These are phyloP conservation scores for Drosophila ironensis DNA, from an alignment of 1,140 invertebrate genomes.

Conservation along the genomic window DNA sequence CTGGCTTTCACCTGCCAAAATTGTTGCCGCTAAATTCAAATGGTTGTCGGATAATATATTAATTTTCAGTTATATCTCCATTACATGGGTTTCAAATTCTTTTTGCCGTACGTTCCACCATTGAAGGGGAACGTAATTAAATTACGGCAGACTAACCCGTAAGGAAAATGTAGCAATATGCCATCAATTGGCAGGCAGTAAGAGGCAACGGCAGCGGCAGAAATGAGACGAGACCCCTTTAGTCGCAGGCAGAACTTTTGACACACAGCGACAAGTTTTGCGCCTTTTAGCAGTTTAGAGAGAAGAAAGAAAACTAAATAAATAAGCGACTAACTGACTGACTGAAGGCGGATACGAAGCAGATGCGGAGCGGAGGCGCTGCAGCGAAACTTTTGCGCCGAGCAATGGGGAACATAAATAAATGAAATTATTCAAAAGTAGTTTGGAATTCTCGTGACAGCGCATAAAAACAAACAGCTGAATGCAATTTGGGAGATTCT, in stretches of 20 bases:
- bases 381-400: conserved; percentile 51
- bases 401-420: conserved; percentile 66
- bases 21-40: background rate
- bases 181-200: conserved; percentile 38
- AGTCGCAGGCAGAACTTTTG: conserved; percentile 48
- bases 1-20: conserved; percentile 14
- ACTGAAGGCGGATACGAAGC: conserved; percentile 28
- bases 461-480: conserved; percentile 71
- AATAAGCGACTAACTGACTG: conserved; percentile 69
- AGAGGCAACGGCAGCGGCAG: too few species aligned
- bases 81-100: too few species aligned
- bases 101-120: too few species aligned
- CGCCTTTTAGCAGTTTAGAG: conserved; percentile 51
- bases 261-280: conserved; percentile 55
- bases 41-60: too few species aligned
- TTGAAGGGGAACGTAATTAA: too few species aligned
- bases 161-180: too few species aligned
- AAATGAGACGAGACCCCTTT: background rate
- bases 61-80: too few species aligned
- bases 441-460: conserved; percentile 73
- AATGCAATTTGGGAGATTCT: conserved; percentile 69
- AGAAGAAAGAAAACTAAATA: conserved; percentile 62
- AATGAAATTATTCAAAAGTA: conserved; percentile 77
- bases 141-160: too few species aligned
- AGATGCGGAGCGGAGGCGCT: conserved; percentile 12